Evolutionary conservation across 2,888 invertebrate species (phyloP).

Genomic region (Stegophylla sp.): DNA sequence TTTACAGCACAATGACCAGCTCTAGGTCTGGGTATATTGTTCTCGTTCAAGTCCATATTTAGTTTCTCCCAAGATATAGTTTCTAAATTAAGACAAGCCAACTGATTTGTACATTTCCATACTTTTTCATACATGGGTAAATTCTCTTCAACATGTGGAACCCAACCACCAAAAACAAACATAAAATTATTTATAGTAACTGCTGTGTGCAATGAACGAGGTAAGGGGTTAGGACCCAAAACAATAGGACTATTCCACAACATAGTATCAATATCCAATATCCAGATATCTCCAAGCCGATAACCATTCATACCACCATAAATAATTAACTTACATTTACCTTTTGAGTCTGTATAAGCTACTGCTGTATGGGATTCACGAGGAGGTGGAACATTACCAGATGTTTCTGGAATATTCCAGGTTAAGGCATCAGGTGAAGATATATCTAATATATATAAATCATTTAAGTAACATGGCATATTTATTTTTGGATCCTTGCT

Average conservation of each 20-base stretch:
- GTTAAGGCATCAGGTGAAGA: conserved; percentile 73
- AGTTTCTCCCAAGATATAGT: conserved; percentile 93
- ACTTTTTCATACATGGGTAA: conserved; percentile 93
- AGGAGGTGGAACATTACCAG: conserved; percentile 89
- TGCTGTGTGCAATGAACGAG: conserved; percentile 94
- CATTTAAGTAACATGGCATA: conserved; percentile 95
- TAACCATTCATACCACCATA: conserved; percentile 99
- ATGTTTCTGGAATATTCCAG: conserved; percentile 92
- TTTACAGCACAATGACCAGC: conserved; percentile 98
- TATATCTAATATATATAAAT: conserved; percentile 91
- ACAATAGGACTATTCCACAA: conserved; percentile 91
- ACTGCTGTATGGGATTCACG: conserved; percentile 97
- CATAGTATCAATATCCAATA: conserved; percentile 85
- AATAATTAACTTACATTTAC: conserved; percentile 85
- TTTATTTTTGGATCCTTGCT: conserved; percentile 98
- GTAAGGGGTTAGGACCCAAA: conserved; percentile 85
- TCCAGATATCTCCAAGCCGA: conserved; percentile 94
- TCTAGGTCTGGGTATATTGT: conserved; percentile 88
- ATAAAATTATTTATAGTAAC: conserved; percentile 93
- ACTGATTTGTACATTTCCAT: conserved; percentile 98
- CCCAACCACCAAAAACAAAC: conserved; percentile 99
- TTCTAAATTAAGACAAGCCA: conserved; percentile 90
- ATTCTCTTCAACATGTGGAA: conserved; percentile 87
- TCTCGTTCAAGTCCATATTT: conserved; percentile 83
- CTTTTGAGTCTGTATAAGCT: conserved; percentile 81